phyloP scores from a whole-genome alignment of 2,888 invertebrate genomes.

The Stictocephala bisonia region DNA sequence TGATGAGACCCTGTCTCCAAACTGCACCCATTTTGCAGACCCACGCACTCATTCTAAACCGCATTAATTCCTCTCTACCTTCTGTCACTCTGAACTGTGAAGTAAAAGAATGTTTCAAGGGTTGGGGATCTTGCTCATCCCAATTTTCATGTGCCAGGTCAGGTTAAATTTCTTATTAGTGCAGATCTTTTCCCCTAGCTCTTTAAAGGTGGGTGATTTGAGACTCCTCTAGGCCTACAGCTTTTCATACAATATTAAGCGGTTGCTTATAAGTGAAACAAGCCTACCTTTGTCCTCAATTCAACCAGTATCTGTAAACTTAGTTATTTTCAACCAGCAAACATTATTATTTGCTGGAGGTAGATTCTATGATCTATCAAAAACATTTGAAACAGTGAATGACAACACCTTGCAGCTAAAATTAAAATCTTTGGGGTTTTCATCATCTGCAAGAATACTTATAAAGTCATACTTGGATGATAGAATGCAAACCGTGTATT shows the following conservation, averaged over 20 bases:
- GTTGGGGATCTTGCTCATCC: not conserved
- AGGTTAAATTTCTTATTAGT: slow-evolving; percentile 6
- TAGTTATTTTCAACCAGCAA: no score
- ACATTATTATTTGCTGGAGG: no score
- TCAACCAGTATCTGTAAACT: no score
- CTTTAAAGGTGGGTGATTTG: slow-evolving; percentile 4
- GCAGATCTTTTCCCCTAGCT: slow-evolving; percentile 5
- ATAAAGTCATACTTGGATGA: no score
- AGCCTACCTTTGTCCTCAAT: no score
- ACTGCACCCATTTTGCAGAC: not conserved
- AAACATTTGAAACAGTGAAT: no score
- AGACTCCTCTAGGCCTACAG: not conserved
- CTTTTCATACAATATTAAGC: not conserved
- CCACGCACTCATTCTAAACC: not conserved
- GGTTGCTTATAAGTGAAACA: not conserved
- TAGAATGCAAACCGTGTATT: no score
- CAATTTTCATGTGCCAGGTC: not conserved
- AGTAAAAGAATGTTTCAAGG: not conserved
- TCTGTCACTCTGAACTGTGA: not conserved
- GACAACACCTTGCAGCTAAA: no score
- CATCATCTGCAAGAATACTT: no score
- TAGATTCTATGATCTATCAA: no score
- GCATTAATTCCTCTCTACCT: not conserved
- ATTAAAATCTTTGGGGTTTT: no score
- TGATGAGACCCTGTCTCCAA: not conserved